Conservation (phyloP, 2,888 invertebrate genomes). For the Torymus tubicola region DNA sequence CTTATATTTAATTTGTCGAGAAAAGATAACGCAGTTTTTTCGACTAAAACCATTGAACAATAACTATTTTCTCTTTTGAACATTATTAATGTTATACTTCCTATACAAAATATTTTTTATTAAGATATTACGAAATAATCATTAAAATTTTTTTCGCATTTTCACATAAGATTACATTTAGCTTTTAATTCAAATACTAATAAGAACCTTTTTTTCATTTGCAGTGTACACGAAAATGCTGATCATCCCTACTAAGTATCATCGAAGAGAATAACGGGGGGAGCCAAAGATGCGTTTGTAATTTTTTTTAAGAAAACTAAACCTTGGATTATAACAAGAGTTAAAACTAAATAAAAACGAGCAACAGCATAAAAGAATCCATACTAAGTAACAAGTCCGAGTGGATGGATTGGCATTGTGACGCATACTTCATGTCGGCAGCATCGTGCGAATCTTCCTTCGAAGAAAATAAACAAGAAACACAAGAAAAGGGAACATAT, state of each 20-base stretch:
- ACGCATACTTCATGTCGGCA: constrained; percentile 46
- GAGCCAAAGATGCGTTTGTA: constrained; percentile 76
- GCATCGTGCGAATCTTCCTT: constrained; percentile 49
- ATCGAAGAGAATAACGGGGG: constrained; percentile 62
- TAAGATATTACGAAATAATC: too few species aligned
- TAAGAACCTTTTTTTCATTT: constrained; percentile 62
- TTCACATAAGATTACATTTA: too few species aligned
- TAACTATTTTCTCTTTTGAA: too few species aligned
- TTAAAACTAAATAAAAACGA: constrained; percentile 52
- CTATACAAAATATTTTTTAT: too few species aligned
- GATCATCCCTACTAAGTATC: constrained; percentile 69
- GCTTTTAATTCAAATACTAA: too few species aligned
- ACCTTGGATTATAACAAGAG: constrained; percentile 61
- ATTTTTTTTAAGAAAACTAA: constrained; percentile 69
- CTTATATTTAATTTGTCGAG: too few species aligned
- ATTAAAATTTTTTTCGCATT: too few species aligned
- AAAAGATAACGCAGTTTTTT: too few species aligned
- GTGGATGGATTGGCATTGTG: constrained; percentile 54
- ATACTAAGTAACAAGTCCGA: constrained; percentile 49
- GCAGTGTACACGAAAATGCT: constrained; percentile 75
- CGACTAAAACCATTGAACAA: too few species aligned
- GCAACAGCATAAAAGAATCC: constrained; percentile 45
- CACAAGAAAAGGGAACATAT: constrained; percentile 46
- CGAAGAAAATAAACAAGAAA: constrained; percentile 37
- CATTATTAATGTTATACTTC: too few species aligned